Percentiles rank a stretch among this genome's conserved stretches.
Evolutionary conservation across 2,113 vertebrate genomes (phyloP).

Genomic region (Piaya cayana): DNA sequence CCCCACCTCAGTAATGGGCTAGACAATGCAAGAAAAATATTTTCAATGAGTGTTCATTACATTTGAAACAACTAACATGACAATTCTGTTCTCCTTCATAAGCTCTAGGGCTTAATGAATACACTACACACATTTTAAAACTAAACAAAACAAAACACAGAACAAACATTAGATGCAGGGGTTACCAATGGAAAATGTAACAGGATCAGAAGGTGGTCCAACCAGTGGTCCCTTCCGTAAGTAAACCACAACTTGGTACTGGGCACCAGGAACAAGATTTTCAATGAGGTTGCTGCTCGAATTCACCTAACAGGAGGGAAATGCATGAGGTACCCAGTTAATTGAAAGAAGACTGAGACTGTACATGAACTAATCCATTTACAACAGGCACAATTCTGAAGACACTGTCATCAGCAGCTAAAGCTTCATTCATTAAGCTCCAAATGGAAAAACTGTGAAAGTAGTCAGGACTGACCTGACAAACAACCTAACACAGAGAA

Average conservation of each 20-base stretch:
- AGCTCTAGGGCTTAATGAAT: neutral
- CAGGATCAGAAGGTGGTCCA: constrained; percentile 91
- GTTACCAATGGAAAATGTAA: constrained; percentile 93
- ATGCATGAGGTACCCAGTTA: neutral
- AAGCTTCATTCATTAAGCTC: neutral
- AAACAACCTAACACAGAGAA: neutral
- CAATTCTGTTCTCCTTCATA: neutral
- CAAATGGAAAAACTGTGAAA: neutral
- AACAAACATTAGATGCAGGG: neutral
- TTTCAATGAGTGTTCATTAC: neutral
- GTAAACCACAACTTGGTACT: constrained; percentile 91
- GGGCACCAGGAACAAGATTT: constrained; percentile 91
- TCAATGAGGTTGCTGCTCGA: constrained; percentile 87
- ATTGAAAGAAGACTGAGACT: neutral
- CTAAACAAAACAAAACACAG: neutral
- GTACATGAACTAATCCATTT: neutral
- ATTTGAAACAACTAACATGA: neutral
- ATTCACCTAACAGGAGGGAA: constrained; percentile 83
- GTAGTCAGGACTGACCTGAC: neutral
- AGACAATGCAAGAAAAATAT: neutral
- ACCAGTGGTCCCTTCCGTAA: constrained; percentile 88
- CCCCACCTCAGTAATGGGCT: neutral
- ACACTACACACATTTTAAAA: neutral
- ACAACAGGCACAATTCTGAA: neutral
- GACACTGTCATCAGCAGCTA: neutral